Evolutionary conservation across 2,113 vertebrate species (phyloP).

Genomic region (Tiliqua scincoides): DNA sequence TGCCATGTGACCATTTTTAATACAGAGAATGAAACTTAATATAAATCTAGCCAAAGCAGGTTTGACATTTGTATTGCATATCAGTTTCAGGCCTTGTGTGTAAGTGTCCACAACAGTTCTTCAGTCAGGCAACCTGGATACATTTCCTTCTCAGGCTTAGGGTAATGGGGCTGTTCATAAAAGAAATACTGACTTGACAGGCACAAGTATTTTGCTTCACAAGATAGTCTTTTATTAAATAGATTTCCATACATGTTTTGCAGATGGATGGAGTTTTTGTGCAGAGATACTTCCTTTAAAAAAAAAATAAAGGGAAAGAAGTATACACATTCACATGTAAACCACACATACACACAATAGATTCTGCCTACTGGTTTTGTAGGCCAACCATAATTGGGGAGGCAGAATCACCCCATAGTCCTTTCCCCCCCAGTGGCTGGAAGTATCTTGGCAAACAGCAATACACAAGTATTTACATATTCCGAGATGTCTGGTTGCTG

Average conservation of each 20-base stretch:
- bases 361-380: neutral
- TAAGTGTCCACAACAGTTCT: neutral
- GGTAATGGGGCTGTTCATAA: no score
- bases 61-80: neutral
- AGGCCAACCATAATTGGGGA: neutral
- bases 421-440: neutral
- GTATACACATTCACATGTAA: neutral
- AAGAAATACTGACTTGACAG: no score
- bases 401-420: slow-evolving; percentile 37
- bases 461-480: slow-evolving; percentile 45
- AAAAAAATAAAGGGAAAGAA: neutral
- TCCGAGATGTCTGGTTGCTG: neutral
- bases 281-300: neutral
- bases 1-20: neutral
- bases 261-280: neutral
- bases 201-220: neutral
- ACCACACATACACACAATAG: neutral
- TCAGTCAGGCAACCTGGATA: neutral
- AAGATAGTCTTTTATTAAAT: slow-evolving; percentile 17
- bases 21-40: neutral
- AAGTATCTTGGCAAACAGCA: neutral
- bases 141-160: no score
- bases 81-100: neutral
- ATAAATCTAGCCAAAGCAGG: neutral
- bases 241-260: neutral